Conservation (phyloP, 1,140 invertebrate species). For the Zaprionus nigranus region DNA sequence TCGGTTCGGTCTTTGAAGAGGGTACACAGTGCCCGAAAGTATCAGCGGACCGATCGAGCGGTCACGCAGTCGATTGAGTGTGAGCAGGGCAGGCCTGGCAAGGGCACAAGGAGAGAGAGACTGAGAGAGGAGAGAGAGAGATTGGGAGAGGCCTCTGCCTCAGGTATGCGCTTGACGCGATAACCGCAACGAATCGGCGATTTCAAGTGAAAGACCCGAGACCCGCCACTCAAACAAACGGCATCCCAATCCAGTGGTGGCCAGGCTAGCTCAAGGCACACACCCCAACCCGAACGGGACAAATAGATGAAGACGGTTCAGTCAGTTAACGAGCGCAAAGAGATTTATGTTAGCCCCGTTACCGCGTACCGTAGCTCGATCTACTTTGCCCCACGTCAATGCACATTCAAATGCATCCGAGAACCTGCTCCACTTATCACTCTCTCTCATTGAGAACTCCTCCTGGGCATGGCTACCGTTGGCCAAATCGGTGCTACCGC, state of each 20-base stretch:
- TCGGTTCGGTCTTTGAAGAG: constrained; percentile 58
- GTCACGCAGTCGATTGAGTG: constrained; percentile 33
- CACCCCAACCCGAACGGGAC: neutral
- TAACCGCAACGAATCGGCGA: constrained; percentile 66
- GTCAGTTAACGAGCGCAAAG: neutral
- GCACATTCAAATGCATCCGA: constrained; percentile 1
- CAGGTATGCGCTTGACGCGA: constrained; percentile 70
- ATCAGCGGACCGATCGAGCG: constrained; percentile 73
- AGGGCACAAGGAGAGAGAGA: constrained; percentile 23
- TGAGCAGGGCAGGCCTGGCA: constrained; percentile 38
- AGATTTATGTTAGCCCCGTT: neutral
- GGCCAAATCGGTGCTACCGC: constrained; percentile 29
- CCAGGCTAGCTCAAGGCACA: neutral
- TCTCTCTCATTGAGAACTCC: constrained; percentile 10
- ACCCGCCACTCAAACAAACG: constrained; percentile 15
- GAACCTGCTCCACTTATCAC: constrained; percentile 30
- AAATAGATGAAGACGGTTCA: neutral
- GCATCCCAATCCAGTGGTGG: constrained; percentile 11
- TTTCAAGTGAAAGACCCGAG: constrained; percentile 29
- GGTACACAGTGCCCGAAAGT: constrained; percentile 50
- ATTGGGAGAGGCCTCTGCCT: constrained; percentile 55
- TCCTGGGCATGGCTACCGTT: constrained; percentile 36
- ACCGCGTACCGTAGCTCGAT: neutral
- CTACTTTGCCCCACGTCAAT: neutral
- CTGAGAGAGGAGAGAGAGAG: constrained; percentile 15